A percentile compares a stretch with the other conserved stretches of the same genome.
Conservation (phyloP, 35 echinoderm and acorn worm genomes). For the Chiridota heheva region DNA sequence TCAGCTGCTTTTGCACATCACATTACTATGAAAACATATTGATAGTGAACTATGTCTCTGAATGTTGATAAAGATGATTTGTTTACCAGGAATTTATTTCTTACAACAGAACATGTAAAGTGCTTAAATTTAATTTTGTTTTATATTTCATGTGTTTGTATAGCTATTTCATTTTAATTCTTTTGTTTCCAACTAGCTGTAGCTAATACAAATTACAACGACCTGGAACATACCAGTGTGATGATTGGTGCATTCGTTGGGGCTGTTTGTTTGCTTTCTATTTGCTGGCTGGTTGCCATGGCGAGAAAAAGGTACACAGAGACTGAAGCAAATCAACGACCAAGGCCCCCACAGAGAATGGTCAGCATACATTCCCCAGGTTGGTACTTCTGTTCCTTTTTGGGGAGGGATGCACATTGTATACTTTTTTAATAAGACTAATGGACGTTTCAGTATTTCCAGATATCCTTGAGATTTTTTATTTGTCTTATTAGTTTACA, state of each 20-base stretch:
- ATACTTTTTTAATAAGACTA: background rate
- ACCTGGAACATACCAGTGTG: conserved; percentile 82
- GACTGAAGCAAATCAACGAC: conserved; percentile 40
- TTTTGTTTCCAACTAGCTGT: background rate
- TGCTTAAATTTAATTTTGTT: background rate
- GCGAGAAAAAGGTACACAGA: conserved; percentile 72
- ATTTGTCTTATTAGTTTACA: background rate
- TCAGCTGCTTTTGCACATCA: too few species aligned
- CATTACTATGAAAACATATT: too few species aligned
- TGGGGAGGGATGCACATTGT: background rate
- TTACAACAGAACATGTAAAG: background rate
- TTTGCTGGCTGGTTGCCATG: conserved; percentile 93
- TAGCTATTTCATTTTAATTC: background rate
- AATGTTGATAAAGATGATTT: too few species aligned
- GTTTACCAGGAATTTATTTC: too few species aligned
- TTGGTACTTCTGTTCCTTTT: conserved; percentile 2
- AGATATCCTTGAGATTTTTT: background rate
- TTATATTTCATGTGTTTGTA: background rate
- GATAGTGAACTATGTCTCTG: too few species aligned
- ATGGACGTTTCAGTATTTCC: background rate
- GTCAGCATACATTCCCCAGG: conserved; percentile 76
- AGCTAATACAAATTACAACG: conserved; percentile 48
- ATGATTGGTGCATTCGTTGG: conserved; percentile 93
- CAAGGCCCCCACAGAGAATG: conserved; percentile 46
- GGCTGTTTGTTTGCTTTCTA: conserved; percentile 79